Base-by-base conservation (phyloP, 2,888 invertebrate genomes). In the Sarcophaga variegata region DNA sequence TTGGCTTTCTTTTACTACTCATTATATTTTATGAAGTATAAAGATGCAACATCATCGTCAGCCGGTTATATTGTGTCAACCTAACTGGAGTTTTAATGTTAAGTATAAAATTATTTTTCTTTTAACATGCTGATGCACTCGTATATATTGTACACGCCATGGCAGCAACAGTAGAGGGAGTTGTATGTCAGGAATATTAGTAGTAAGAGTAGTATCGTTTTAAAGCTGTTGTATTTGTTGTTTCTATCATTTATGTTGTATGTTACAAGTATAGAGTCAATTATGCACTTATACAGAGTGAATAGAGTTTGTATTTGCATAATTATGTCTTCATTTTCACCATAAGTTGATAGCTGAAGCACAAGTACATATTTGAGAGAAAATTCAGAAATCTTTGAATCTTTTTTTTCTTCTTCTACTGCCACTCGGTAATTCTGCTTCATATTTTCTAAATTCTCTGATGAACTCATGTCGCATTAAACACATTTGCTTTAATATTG, bases 61-160 rank as follows among this genome's bases (percentile, higher is more conserved):
- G 4, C 45, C 60, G 45, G 45, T 47, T 60, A 20, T 5, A 27
- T 4, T 67, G n/a, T 11, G 64, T 25, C 27, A 27, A 27, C 20
- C 49, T 27, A 27, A 81, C 8, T 74, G 67, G 49, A 62, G 45
- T 67, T 67, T 74, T 6, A 62, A 67, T 74, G 66, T 14, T 72
- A 4, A 49, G 14, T 2, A 14, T 12, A 49, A 14, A 14, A 12
- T 37, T 37, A 37, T 37, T 67, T 20, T 20, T 20, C 20, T 20
- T 20, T 20, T 20, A 20, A 20, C 20, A 27, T 49, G 49, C 67
- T 62, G 81, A 62, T 69, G 74, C 17, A 45, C n/a, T 27, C 4
- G 66, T 66, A 6, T 22, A 10, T 22, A 5, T 47, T 71, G 25
- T 45, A n/a, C 20, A 20, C 14, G 8, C 3, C 4, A 5, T 20